Conservation (phyloP, 2,888 invertebrate species). For the Molorchus minor region DNA sequence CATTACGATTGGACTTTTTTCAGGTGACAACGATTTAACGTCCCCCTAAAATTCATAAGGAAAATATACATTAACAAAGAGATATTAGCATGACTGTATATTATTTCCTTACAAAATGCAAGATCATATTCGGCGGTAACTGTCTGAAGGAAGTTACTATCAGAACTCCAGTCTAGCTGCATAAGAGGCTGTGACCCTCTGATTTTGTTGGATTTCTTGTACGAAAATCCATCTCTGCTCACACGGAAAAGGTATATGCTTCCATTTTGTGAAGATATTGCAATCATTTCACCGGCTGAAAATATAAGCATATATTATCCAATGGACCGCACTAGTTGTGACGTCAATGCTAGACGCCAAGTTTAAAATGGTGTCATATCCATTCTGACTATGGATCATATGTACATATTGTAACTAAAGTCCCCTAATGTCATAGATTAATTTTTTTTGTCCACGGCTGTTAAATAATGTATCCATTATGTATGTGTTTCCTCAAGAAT, state of each 20-base stretch:
- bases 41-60: too few species aligned
- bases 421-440: too few species aligned
- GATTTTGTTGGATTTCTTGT: conserved; percentile 89
- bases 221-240: conserved; percentile 88
- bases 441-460: too few species aligned
- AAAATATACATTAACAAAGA: conserved; percentile 48
- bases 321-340: too few species aligned
- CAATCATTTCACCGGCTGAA: conserved; percentile 85
- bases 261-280: conserved; percentile 91
- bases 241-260: conserved; percentile 84
- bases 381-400: too few species aligned
- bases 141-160: conserved; percentile 87
- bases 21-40: conserved; percentile 85
- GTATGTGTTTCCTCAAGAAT: too few species aligned
- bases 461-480: too few species aligned
- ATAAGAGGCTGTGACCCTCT: conserved; percentile 85
- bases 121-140: conserved; percentile 91
- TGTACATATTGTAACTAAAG: too few species aligned
- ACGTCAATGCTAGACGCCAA: too few species aligned
- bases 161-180: conserved; percentile 91
- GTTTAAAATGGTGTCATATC: too few species aligned
- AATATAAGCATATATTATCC: conserved; percentile 21
- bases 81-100: background rate
- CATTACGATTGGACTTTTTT: conserved; percentile 89
- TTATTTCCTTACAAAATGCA: conserved; percentile 76